phyloP scores from a whole-genome alignment of 1,140 invertebrate genomes.

The Coptotermes formosanus region DNA sequence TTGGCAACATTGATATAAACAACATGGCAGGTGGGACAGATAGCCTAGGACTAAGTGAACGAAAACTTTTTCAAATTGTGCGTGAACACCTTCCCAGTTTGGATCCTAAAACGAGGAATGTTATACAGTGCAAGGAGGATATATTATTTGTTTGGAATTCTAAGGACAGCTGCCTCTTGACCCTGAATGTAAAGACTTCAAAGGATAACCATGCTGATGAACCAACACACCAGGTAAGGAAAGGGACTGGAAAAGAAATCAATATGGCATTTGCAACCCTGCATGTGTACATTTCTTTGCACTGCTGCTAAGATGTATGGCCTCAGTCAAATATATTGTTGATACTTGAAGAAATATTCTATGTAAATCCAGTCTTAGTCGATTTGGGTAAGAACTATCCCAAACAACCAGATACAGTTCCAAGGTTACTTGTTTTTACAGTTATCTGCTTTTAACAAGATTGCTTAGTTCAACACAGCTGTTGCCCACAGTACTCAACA shows the following conservation, averaged over 20 bases:
- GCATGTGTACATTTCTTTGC: too few relatives aligned
- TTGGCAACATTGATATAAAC: neutral
- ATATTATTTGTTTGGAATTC: conserved; percentile 64
- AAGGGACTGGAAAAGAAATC: neutral
- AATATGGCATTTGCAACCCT: too few relatives aligned
- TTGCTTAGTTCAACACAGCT: too few relatives aligned
- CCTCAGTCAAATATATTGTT: too few relatives aligned
- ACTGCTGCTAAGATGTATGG: too few relatives aligned
- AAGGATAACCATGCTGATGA: neutral
- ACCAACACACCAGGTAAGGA: neutral
- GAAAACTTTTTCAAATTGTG: conserved; percentile 58
- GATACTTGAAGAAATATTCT: too few relatives aligned
- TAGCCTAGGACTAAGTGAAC: conserved; percentile 55
- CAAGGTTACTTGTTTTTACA: too few relatives aligned
- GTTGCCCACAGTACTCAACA: too few relatives aligned
- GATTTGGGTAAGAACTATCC: too few relatives aligned
- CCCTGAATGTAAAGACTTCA: conserved; percentile 54
- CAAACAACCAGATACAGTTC: too few relatives aligned
- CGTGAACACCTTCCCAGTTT: conserved; percentile 53
- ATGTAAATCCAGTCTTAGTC: too few relatives aligned
- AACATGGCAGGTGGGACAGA: conserved; percentile 57
- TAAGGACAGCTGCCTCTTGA: conserved; percentile 59
- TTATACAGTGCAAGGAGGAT: conserved; percentile 61
- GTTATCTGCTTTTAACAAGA: too few relatives aligned
- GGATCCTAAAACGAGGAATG: conserved; percentile 58